Percentiles rank a stretch among this genome's conserved stretches.
Evolutionary conservation across 2,113 vertebrate genomes (phyloP).

Genomic region (Ailuropoda melanoleuca): DNA sequence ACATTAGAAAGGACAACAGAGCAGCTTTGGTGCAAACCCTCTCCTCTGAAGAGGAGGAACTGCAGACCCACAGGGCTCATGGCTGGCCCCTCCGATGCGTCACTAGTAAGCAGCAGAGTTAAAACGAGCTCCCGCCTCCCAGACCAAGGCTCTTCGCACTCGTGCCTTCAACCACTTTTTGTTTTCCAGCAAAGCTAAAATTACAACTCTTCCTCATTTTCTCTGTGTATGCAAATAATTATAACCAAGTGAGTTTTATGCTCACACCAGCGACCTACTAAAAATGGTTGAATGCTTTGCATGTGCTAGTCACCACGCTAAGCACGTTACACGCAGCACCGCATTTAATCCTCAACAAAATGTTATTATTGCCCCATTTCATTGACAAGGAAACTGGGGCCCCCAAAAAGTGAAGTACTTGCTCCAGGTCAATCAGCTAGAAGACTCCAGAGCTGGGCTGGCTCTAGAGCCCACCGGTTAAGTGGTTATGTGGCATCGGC

Average conservation of each 20-base stretch:
- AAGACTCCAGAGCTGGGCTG: background rate
- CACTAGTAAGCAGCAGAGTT: background rate
- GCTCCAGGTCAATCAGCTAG: background rate
- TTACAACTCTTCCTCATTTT: background rate
- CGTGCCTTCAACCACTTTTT: background rate
- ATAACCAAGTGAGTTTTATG: background rate
- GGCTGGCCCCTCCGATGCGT: fast-evolving
- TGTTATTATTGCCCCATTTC: background rate
- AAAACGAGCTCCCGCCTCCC: fast-evolving
- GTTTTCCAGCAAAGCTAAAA: background rate
- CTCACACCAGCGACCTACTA: background rate
- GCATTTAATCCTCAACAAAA: background rate
- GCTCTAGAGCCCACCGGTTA: background rate
- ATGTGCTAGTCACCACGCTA: background rate
- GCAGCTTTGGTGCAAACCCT: background rate
- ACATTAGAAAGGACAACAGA: background rate
- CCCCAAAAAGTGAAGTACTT: background rate
- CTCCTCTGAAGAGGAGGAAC: background rate
- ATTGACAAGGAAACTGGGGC: background rate
- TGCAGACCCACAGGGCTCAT: background rate
- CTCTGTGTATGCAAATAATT: background rate
- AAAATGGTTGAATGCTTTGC: fast-evolving
- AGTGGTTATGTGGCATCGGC: background rate
- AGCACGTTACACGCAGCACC: background rate
- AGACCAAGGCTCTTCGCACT: background rate